phyloP scores from a whole-genome alignment of 2,113 vertebrate species.

The Pluvialis apricaria region DNA sequence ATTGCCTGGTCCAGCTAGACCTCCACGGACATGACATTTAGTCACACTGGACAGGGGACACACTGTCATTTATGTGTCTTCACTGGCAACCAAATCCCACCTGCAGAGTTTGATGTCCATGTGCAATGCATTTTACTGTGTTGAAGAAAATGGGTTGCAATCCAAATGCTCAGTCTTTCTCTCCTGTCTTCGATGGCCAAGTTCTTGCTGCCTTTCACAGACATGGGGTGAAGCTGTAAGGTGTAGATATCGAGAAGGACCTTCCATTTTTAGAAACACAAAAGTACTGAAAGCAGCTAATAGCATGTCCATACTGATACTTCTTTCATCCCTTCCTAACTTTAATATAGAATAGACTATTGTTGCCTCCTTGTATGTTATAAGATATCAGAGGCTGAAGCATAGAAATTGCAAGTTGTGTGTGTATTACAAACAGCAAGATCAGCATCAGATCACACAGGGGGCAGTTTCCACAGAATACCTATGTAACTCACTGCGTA shows the following conservation, averaged over 20 bases:
- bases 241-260: not conserved
- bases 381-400: not conserved
- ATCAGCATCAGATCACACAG: not conserved
- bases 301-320: not conserved
- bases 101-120: not conserved
- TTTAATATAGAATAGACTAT: not conserved
- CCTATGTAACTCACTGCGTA: not conserved
- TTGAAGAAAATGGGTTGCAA: not conserved
- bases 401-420: not conserved
- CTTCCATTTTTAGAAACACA: not conserved
- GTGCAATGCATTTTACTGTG: not conserved
- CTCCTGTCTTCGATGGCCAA: not conserved
- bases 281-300: not conserved
- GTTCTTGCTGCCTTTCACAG: not conserved
- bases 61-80: accelerated
- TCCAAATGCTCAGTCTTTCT: not conserved
- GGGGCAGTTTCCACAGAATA: not conserved
- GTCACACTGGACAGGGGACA: not conserved
- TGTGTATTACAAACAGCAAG: not conserved
- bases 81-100: not conserved
- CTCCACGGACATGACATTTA: not conserved
- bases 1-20: not conserved
- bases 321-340: not conserved
- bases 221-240: not conserved
- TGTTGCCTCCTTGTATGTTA: not conserved